Base-by-base conservation (phyloP, 2,888 invertebrate genomes). In the Amiota minor region DNA sequence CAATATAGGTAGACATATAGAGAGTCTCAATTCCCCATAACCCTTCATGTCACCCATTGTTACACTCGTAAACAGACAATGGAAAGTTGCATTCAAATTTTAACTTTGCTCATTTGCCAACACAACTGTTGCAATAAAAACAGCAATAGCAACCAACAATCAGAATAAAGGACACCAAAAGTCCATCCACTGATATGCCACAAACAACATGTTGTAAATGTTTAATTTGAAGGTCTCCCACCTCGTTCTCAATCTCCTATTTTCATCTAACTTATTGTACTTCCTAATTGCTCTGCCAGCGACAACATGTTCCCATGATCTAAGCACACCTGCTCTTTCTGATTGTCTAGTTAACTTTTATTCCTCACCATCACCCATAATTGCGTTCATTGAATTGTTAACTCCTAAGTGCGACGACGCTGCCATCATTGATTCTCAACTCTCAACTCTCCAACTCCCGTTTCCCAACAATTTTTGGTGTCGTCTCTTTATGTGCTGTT, bases 381-480 rank as follows among this genome's bases (percentile, higher is more conserved):
- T 83, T 83, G 83, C 83, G 84, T 84, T 86, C 86, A 83, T 83
- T 83, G 86, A 83, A 83, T 82, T 86, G 86, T 84, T 83, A 86
- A 83, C 83, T 78, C 80, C 79, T 76, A 35, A 75, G 76, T 79
- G 81, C 73, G 77, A 74, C 73, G 74, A 74, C 64, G 68, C 14
- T 46, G 59, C 72, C 56, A 56, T 45, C 71, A 49, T 53, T 68
- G 53, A 35, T 35, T 6, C 35, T 8, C 35, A 35, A 6, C 35
- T 6, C 35, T 8, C 35, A 35, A 6, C 35, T 35, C 35, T 35
- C 6, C 2, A 35, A 35, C 2, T 35, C 35, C 2, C 35, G 35
- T 6, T 8, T 35, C 2, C 2, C 35, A 35, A 35, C 6, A 2
- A 35, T 35, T 35, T 35, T 35, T 35, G 35, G 2, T 35, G 35